A percentile compares a stretch with the other conserved stretches of the same genome.
These are phyloP conservation scores for Ctenopoma kingsleyae DNA, from an alignment of 2,797 vertebrate genomes.

Conservation along the genomic window DNA sequence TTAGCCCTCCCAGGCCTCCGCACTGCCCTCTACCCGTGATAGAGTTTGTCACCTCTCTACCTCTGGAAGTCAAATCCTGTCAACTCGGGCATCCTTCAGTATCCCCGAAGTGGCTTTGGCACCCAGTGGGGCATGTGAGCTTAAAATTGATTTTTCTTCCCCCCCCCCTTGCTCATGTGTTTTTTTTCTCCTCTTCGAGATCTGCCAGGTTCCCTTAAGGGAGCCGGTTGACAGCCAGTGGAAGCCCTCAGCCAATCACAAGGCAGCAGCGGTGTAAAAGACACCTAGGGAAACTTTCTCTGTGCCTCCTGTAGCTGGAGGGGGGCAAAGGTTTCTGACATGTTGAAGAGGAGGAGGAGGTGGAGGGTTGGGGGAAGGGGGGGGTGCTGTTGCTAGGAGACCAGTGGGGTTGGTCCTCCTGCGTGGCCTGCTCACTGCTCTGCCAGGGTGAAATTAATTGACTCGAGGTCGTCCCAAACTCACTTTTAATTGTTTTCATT, in stretches of 20 bases:
- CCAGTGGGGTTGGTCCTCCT: conserved; percentile 66
- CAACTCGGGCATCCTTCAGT: conserved; percentile 94
- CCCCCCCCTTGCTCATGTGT: conserved; percentile 15
- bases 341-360: conserved; percentile 60
- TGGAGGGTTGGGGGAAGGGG: not conserved
- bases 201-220: conserved; percentile 95
- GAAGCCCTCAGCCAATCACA: conserved; percentile 86
- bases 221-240: conserved; percentile 90
- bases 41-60: conserved; percentile 99
- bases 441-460: conserved; percentile 68
- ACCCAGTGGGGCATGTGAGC: conserved; percentile 95
- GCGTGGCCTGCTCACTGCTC: conserved; percentile 74
- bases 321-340: conserved; percentile 84
- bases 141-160: conserved; percentile 93
- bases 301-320: conserved; percentile 76
- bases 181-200: conserved; percentile 79
- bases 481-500: conserved; percentile 74
- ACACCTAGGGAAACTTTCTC: conserved; percentile 89
- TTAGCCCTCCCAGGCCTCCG: conserved; percentile 88
- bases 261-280: conserved; percentile 85
- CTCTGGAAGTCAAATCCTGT: conserved; percentile 96
- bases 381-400: conserved; percentile 87
- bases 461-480: conserved; percentile 64
- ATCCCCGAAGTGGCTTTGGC: conserved; percentile 94
- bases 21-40: conserved; percentile 86